Percentiles rank a stretch among this genome's conserved stretches.
phyloP scores from a whole-genome alignment of 2,113 vertebrate genomes.

The Pygoscelis antarcticus region DNA sequence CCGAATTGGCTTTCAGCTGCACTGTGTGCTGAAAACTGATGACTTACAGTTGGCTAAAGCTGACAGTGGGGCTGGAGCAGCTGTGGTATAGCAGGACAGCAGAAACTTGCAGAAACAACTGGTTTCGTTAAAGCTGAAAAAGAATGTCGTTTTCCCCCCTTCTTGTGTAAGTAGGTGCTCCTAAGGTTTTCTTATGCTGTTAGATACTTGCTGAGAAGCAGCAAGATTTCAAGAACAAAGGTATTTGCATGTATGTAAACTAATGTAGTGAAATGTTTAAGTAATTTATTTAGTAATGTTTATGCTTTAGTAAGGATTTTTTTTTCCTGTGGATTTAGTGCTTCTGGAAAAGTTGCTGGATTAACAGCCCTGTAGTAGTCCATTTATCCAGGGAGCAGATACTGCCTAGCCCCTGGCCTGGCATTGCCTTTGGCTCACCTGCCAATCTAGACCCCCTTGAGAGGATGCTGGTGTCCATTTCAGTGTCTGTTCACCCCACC shows the following conservation, averaged over 20 bases:
- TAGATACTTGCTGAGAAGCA: background rate
- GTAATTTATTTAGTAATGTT: background rate
- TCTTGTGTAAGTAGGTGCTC: background rate
- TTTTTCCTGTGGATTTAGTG: background rate
- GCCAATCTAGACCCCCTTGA: too few relatives aligned
- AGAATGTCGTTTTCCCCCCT: background rate
- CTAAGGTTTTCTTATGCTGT: background rate
- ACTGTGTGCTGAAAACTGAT: constrained; percentile 49
- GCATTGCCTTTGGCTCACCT: background rate
- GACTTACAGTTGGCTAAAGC: constrained; percentile 41
- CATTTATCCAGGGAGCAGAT: background rate
- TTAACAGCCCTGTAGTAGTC: background rate
- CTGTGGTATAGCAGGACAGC: background rate
- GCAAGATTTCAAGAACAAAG: background rate
- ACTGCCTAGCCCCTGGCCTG: background rate
- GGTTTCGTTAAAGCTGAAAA: constrained; percentile 13
- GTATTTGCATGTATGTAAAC: background rate
- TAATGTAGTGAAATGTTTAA: background rate
- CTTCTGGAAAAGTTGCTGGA: background rate
- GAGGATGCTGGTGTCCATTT: background rate
- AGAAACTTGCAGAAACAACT: constrained; percentile 42
- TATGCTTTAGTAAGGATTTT: background rate
- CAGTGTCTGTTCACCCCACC: background rate
- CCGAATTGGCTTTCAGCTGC: constrained; percentile 27
- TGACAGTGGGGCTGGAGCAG: background rate